Evolutionary conservation across 2,797 vertebrate genomes (phyloP), one percentile per base, ranked within the genome.

Genomic region (Pangasius larnaudii): DNA sequence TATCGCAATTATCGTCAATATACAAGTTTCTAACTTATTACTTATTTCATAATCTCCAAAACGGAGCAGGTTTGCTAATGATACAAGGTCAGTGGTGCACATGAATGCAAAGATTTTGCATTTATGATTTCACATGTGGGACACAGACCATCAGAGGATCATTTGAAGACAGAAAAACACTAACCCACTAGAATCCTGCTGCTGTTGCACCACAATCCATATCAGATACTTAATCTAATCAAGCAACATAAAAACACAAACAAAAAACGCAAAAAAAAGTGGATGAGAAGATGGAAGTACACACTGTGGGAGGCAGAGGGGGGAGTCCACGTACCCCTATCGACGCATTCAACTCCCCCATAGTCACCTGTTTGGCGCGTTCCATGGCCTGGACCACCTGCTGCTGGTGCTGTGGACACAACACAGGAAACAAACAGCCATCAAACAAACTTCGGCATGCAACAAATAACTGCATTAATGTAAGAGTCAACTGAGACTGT

Each of bases 331-430:
- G 93, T 97, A 98, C 97, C 97, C 97, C 97, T 93, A 98, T 98
- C 46, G 97, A 97, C 91, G 97, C 97, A 95, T 98, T 98, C 96
- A 98, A 96, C 96, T 98, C 97, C 94, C 96, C 97, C 97, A 98
- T 98, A 96, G 97, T 98, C 97, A 98, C 97, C 96, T 98, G 97
- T 97, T 98, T 98, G 93, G 97, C 97, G 92, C 97, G 96, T 82
- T 98, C 97, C 95, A 98, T 98, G 30, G 97, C 97, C 95, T 98
- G 97, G 94, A 98, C 97, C 94, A 98, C 97, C 92, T 98, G 97
- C 94, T 98, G 97, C 93, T 98, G 97, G 92, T 98, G 97, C 97
- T 98, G 96, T 22, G 88, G 91, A 93, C 88, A 49, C 71, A 22
- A 85, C 74, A 81, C 24, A 85, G 72, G 51, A 86, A 85, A 72